These are phyloP conservation scores for Leptinotarsa rubiginosa DNA, from an alignment of 2,888 invertebrate species.

Conservation along the genomic window DNA sequence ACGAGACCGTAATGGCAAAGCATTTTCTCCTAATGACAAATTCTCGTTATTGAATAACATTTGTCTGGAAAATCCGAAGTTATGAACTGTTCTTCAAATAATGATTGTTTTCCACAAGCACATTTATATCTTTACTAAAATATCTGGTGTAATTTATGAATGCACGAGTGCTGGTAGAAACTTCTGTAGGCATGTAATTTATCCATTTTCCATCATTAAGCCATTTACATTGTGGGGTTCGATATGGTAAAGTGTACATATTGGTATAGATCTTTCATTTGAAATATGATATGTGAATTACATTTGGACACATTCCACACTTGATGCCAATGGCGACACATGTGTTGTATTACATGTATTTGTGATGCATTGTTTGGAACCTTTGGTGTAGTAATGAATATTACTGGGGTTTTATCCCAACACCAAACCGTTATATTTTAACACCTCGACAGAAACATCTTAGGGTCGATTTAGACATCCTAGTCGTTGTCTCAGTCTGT, in stretches of 20 bases:
- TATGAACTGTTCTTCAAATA: constrained; percentile 8
- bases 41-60: constrained; percentile 18
- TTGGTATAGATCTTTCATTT: not conserved
- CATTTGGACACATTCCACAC: no score
- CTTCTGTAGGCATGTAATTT: constrained; percentile 9
- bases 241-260: not conserved
- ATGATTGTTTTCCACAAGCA: constrained; percentile 1
- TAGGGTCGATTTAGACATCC: no score
- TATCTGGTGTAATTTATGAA: constrained; percentile 6
- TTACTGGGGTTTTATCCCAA: no score
- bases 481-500: no score
- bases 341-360: no score
- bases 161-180: not conserved
- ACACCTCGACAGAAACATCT: no score
- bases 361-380: no score
- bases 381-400: no score
- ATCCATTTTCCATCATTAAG: not conserved
- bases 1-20: not conserved
- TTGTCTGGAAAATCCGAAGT: not conserved
- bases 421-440: no score
- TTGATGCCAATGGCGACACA: no score
- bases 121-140: constrained; percentile 4
- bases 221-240: constrained; percentile 4
- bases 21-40: not conserved
- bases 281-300: no score